Evolutionary conservation across 2,888 invertebrate genomes (phyloP), one percentile per base, ranked within the genome.

Genomic region (Drosophila koepferae): DNA sequence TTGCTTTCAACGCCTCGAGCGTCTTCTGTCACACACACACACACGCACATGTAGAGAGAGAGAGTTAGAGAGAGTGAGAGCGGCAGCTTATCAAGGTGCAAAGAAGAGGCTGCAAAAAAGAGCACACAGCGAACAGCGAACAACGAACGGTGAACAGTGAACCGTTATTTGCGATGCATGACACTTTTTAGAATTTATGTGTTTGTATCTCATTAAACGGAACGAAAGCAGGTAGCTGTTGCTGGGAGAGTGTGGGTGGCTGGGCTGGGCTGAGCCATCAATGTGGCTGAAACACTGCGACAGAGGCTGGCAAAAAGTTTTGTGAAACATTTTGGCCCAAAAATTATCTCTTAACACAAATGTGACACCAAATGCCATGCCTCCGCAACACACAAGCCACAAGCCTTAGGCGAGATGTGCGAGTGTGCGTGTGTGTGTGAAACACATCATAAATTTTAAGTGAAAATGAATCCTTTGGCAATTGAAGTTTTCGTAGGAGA

Each of bases 131-230:
- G 16, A 6, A 40, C 38, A 40, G n/a, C n/a, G n/a, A n/a, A 48
- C 16, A 14, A 14, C 14, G 14, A 5, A 40, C 38, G 16, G 38
- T 40, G 38, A 40, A 46, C 28, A 81, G 76, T 74, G 69, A 77
- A 84, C 72, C 86, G 90, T 86, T 89, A 88, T 89, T 86, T 91
- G 84, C 88, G 89, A 89, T 85, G 88, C 88, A 86, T 91, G 91
- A 92, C 91, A 91, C 91, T 91, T 92, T 91, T 89, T 80, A 89
- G 81, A 92, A 91, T 91, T 91, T 92, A 92, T 91, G 91, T 91
- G 91, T 91, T 92, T 92, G 90, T 92, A 90, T 91, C 92, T 91
- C 92, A 91, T 91, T 91, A 92, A 84, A 88, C 83, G 84, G 81
- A 71, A 68, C 73, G 62, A 68, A 55, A 67, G 59, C 23, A 20